Base-by-base conservation (phyloP, 2,797 vertebrate genomes). In the Argentina silus region DNA sequence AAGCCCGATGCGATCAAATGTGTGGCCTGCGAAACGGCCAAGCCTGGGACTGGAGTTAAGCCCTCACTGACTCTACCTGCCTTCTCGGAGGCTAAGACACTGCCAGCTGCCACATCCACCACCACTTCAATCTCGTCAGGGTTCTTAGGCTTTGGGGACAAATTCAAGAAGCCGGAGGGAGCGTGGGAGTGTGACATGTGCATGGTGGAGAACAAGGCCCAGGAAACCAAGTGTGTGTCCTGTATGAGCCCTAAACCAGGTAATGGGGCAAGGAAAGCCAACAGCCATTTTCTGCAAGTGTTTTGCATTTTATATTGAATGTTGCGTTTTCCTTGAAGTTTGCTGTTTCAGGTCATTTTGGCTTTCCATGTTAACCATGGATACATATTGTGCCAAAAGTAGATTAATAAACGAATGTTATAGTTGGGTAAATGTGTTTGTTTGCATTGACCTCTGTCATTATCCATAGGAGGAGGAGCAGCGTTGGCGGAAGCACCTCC, bases 21-120 rank as follows among this genome's bases (percentile, higher is more conserved):
- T 75, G 88, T 98, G 83, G 98, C 98, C 0, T 99, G 98, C 75
- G 96, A 98, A 72, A 98, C 96, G 0, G 95, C 96, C 56, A 99
- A 98, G 91, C 95, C 96, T 9, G 97, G 97, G 64, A 97, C 94
- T 0, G 96, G 95, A 74, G 94, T 97, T n/a, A 96, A 96, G 85
- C 91, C 95, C 70, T 93, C 92, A 60, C 88, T 96, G 78, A 94
- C 94, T 3, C 85, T 96, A 78, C 91, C 95, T 6, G 64, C 88
- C 59, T 89, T 90, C 79, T 90, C 93, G 1, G 27, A 36, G 27
- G 27, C 4, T 36, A 82, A 90, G 21, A 89, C 95, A 80, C 70
- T 72, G 10, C 61, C 88, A 53, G n/a, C 75, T 10, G 87, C 93
- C 53, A 81, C 89, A 82, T 87, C 81, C 66, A 79, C 86, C 65